These are phyloP conservation scores for Falco novaeseelandiae DNA, from an alignment of 2,797 vertebrate genomes.

Conservation along the genomic window DNA sequence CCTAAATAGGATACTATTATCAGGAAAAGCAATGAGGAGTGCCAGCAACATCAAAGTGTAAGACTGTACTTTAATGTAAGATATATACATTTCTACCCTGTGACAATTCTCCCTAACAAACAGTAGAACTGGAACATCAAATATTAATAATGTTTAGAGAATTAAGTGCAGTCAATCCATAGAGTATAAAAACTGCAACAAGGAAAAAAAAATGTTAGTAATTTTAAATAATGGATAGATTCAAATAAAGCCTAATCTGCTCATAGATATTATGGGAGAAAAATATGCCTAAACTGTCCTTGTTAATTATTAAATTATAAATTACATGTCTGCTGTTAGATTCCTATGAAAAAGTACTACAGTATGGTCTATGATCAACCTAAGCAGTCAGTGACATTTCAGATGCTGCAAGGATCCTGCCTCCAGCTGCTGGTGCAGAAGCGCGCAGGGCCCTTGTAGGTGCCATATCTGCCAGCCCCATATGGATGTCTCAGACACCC, in stretches of 20 bases:
- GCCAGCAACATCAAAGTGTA: not conserved
- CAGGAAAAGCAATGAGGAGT: not conserved
- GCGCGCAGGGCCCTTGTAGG: not conserved
- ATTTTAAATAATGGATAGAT: not conserved
- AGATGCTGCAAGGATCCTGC: not conserved
- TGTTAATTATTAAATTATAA: not conserved
- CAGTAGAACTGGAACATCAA: not conserved
- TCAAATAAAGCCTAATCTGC: not conserved
- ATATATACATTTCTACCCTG: not conserved
- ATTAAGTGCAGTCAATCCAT: not conserved
- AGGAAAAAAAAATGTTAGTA: not conserved
- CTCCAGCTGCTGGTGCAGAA: not conserved
- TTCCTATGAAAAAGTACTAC: not conserved
- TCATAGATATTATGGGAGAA: not conserved
- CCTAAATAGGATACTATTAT: not conserved
- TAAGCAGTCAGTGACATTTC: not conserved
- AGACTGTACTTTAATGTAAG: not conserved
- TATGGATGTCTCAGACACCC: not conserved
- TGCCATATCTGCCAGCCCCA: not conserved
- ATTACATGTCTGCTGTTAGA: not conserved
- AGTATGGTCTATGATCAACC: not conserved
- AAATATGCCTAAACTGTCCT: not conserved
- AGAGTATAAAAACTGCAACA: not conserved
- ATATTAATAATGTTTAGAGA: not conserved
- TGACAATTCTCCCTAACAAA: not conserved